Conservation (phyloP, 1,140 invertebrate genomes). For the Hylaeus volcanicus region DNA sequence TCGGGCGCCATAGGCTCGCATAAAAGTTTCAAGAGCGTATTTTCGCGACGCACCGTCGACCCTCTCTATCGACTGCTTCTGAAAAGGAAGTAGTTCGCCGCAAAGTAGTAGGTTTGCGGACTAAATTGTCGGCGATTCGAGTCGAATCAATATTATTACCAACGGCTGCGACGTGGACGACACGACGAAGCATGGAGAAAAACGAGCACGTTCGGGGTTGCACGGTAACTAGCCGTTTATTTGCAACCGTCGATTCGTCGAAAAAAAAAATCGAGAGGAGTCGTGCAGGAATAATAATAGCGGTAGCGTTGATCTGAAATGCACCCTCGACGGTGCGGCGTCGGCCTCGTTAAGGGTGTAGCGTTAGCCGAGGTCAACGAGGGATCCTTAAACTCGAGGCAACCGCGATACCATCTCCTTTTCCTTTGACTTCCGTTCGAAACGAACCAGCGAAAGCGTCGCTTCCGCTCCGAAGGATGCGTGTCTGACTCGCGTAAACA, state of each 20-base stretch:
- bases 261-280: not conserved
- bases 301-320: slow-evolving; percentile 49
- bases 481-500: not conserved
- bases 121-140: slow-evolving; percentile 11
- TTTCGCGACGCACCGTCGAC: not conserved
- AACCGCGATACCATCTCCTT: not conserved
- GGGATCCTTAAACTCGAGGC: slow-evolving; percentile 26
- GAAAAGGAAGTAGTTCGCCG: not conserved
- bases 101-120: slow-evolving; percentile 4
- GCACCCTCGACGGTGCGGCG: slow-evolving; percentile 35
- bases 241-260: slow-evolving; percentile 14
- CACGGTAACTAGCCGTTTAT: slow-evolving; percentile 22
- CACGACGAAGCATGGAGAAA: not conserved
- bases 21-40: not conserved
- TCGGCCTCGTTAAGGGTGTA: slow-evolving; percentile 16
- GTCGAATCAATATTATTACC: slow-evolving; percentile 27
- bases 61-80: too few species aligned
- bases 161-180: not conserved
- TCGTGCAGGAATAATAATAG: slow-evolving; percentile 11
- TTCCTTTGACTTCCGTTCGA: not conserved
- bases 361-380: slow-evolving; percentile 45
- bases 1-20: not conserved
- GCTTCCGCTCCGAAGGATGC: not conserved
- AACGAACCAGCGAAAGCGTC: not conserved
- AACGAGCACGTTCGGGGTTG: not conserved